These are phyloP conservation scores for Calypte anna DNA, from an alignment of 2,113 vertebrate species.

Conservation along the genomic window DNA sequence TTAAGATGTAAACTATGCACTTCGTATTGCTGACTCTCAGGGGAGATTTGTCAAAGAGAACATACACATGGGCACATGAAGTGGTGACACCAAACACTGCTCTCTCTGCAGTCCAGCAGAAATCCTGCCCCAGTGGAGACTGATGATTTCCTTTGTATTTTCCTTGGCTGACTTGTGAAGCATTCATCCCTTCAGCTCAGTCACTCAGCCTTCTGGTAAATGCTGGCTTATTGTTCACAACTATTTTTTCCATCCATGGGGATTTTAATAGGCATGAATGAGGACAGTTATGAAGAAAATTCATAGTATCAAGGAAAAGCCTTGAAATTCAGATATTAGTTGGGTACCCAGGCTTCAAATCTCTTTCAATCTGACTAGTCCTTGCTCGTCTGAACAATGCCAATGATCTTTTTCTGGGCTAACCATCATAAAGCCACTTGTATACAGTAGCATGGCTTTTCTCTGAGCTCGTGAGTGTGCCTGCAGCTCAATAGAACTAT, in stretches of 20 bases:
- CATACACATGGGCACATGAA: accelerated
- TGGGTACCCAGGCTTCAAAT: neutral
- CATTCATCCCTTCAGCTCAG: neutral
- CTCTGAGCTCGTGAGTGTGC: neutral
- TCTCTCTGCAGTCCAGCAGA: neutral
- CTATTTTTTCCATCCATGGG: neutral
- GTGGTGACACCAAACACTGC: neutral
- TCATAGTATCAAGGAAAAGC: neutral
- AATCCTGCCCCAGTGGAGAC: neutral
- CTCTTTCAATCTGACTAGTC: neutral
- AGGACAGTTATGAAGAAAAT: constrained; percentile 16
- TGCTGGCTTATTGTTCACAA: constrained; percentile 14
- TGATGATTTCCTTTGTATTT: neutral
- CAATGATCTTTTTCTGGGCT: neutral
- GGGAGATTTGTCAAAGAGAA: neutral
- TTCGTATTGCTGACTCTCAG: constrained; percentile 1
- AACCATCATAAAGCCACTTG: constrained; percentile 35
- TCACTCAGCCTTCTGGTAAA: constrained; percentile 22
- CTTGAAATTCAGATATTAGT: neutral
- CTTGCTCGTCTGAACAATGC: constrained; percentile 20
- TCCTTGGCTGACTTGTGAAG: neutral
- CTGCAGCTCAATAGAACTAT: constrained; percentile 58
- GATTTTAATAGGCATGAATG: constrained; percentile 13
- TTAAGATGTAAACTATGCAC: constrained; percentile 43
- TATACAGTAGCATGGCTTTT: constrained; percentile 11